Base-by-base conservation (phyloP, 2,797 vertebrate genomes). In the Gymnocypris eckloni region DNA sequence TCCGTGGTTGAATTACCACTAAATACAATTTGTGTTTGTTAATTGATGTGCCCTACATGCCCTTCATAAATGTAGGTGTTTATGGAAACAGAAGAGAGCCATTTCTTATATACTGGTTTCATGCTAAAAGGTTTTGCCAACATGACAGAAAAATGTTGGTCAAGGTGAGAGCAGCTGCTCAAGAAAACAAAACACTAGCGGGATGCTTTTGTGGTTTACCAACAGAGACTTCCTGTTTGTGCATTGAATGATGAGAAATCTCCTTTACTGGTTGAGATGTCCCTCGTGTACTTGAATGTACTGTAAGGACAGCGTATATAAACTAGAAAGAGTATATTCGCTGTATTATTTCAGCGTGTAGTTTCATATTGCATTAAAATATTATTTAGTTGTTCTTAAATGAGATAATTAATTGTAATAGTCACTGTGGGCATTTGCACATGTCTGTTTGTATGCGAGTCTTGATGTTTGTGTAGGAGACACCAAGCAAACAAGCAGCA, bases 401-500 rank as follows among this genome's bases (percentile, higher is more conserved):
- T 20, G 37, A 41, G 39, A 45, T 8, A 33, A 33, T 45, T 22
- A 22, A n/a, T 10, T 59, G 28, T 76, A 41, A 82, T 16, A 64
- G 64, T 76, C n/a, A 48, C 72, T 10, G 25, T 67, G 25, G 78
- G 50, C 28, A 61, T 84, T 70, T 66, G 28, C 77, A n/a, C 79
- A 39, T 80, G 87, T 84, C 87, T 76, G 86, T 83, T 84, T 85
- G 88, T 89, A 84, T 16, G 41, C 45, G 39, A 61, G 67, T 73
- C 72, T 82, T 81, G 82, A 37, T 87, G 83, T 89, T 86, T 83
- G 81, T 85, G 75, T 89, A 87, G 83, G 86, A 89, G 83, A 87
- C 81, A 16, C 79, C 79, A 85, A 67, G 81, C 81, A 87, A 86
- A 89, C 81, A 87, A 84, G 76, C 81, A 87, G 59, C 88, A 87